phyloP scores from a whole-genome alignment of 2,797 vertebrate species.

The Acipenser oxyrinchus region DNA sequence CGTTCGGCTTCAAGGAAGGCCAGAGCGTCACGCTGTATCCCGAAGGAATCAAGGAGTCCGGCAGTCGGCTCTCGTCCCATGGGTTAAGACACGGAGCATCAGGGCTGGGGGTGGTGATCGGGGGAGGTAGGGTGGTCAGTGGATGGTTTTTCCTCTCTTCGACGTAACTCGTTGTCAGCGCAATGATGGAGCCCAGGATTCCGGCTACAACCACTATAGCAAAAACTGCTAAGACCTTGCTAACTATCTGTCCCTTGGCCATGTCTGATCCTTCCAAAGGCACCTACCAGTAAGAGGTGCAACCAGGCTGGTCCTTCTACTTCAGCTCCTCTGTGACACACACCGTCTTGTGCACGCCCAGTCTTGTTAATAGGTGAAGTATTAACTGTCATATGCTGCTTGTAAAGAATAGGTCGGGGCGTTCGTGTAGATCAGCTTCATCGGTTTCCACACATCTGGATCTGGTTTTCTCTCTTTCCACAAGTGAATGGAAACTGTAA shows the following conservation, averaged over 20 bases:
- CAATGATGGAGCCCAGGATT: slow-evolving; percentile 53
- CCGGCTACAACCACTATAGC: slow-evolving; percentile 49
- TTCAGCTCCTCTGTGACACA: slow-evolving; percentile 38
- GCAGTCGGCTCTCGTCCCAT: slow-evolving; percentile 44
- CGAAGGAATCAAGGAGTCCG: slow-evolving; percentile 43
- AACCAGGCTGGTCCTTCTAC: slow-evolving; percentile 20
- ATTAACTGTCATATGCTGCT: slow-evolving; percentile 45
- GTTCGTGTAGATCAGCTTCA: slow-evolving; percentile 29
- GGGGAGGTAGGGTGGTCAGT: slow-evolving; percentile 17
- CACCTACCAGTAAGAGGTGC: slow-evolving; percentile 3
- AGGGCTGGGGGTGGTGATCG: slow-evolving; percentile 24
- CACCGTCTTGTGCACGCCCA: slow-evolving; percentile 11
- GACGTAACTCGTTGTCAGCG: slow-evolving; percentile 61
- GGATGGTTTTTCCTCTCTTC: slow-evolving; percentile 31
- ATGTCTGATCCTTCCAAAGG: slow-evolving; percentile 45
- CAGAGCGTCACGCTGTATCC: slow-evolving; percentile 44
- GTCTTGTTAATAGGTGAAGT: slow-evolving; percentile 42
- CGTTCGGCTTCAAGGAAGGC: slow-evolving; percentile 35
- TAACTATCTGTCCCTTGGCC: slow-evolving; percentile 55
- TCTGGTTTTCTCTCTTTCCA: slow-evolving; percentile 8
- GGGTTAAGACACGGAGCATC: slow-evolving; percentile 9
- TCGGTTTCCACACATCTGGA: slow-evolving; percentile 48
- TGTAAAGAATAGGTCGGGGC: slow-evolving; percentile 30
- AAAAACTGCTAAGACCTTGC: slow-evolving; percentile 56
- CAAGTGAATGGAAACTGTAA: neutral